A percentile compares a stretch with the other conserved stretches of the same genome.
Conservation (phyloP, 2,797 vertebrate species). For the Smutsia gigantea region DNA sequence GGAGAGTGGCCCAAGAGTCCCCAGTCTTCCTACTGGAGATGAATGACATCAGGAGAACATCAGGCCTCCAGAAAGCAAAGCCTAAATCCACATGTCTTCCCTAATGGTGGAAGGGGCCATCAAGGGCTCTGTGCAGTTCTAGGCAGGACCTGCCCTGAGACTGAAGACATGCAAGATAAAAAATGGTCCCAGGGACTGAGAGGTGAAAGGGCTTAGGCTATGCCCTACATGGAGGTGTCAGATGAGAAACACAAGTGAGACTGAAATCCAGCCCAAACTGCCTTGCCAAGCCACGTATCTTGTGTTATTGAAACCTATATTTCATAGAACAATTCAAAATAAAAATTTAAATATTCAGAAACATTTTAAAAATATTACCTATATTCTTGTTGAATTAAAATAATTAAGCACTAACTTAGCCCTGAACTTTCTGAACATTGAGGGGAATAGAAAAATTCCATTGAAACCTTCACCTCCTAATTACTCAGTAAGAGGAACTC, state of each 20-base stretch:
- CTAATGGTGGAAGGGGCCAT: rapidly evolving
- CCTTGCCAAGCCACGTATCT: neutral
- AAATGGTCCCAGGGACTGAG: neutral
- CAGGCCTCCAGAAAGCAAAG: neutral
- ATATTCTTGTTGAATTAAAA: conserved; percentile 30
- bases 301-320: neutral
- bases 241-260: neutral
- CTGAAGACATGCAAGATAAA: neutral
- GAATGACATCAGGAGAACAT: neutral
- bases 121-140: neutral
- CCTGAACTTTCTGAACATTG: conserved; percentile 23
- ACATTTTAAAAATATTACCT: neutral
- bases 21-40: rapidly evolving
- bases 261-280: neutral
- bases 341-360: neutral
- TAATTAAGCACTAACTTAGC: conserved; percentile 28
- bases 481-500: conserved; percentile 16
- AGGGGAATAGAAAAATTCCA: conserved; percentile 30
- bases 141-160: neutral
- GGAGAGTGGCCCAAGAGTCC: neutral
- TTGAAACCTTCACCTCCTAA: neutral
- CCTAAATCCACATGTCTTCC: neutral
- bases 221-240: neutral
- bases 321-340: neutral
- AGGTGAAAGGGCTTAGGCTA: neutral